phyloP scores from a whole-genome alignment of 2,888 invertebrate genomes.

The Unio delphinus region DNA sequence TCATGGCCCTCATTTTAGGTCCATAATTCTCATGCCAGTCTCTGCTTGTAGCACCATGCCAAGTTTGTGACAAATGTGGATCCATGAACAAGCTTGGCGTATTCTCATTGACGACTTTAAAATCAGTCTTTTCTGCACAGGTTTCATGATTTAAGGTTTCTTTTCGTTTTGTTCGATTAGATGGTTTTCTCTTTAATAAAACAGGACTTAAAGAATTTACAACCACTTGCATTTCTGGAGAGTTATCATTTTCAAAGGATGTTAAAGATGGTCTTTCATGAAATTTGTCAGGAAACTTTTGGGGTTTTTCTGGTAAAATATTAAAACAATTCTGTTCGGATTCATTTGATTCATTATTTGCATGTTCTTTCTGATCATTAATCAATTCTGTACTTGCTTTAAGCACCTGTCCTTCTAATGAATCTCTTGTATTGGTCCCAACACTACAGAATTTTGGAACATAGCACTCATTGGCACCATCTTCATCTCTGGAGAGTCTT shows the following conservation, averaged over 20 bases:
- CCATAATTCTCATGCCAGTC: slow-evolving; percentile 45
- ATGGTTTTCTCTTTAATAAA: slow-evolving; percentile 40
- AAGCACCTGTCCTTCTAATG: slow-evolving; percentile 15
- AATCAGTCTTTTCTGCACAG: no score
- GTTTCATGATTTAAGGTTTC: slow-evolving; percentile 14
- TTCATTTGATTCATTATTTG: no score
- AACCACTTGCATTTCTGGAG: slow-evolving; percentile 58
- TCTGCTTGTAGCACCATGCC: slow-evolving; percentile 52
- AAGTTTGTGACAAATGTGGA: slow-evolving; percentile 53
- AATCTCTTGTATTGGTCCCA: slow-evolving; percentile 29
- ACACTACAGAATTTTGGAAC: not conserved
- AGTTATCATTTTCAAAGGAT: slow-evolving; percentile 32
- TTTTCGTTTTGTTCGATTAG: slow-evolving; percentile 24
- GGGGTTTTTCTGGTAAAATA: slow-evolving; percentile 8
- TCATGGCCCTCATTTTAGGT: slow-evolving; percentile 38
- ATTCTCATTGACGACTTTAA: no score
- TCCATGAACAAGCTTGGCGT: slow-evolving; percentile 38
- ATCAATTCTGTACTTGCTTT: no score
- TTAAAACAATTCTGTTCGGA: no score
- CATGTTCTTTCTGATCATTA: no score
- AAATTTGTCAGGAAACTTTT: slow-evolving; percentile 25
- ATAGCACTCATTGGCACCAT: slow-evolving; percentile 4
- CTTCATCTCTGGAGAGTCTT: not conserved
- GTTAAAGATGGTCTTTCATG: slow-evolving; percentile 3
- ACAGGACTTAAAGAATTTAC: slow-evolving; percentile 59